Base-by-base conservation (phyloP, 2,888 invertebrate species). In the Drosophila colorata region DNA sequence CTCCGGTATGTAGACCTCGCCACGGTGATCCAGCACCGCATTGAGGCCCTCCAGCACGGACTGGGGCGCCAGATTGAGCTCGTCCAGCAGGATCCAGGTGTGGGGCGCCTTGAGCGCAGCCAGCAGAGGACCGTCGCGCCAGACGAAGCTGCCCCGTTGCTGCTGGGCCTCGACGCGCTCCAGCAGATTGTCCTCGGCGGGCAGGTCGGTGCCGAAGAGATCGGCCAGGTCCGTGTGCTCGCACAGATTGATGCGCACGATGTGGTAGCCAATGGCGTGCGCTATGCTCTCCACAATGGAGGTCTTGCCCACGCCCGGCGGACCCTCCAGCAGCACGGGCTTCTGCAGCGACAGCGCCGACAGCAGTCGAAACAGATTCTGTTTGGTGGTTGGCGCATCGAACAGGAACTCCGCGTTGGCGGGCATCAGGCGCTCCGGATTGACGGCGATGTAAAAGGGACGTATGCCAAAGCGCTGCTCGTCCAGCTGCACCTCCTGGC, bases 151-250 rank as follows among this genome's bases (percentile, higher is more conserved):
- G 0, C 98, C 98, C 14, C 84, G 46, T 18, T 73, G 70, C 11
- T 60, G 61, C 5, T 58, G 76, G 0, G 77, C 59, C 53, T 78
- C 74, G 6, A 78, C 74, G 8, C 78, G 65, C 11, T 78, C 80
- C 2, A 89, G 68, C 6, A 88, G 69, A 5, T 95, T 96, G 59
- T 97, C 97, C 93, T 98, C 98, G 0, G 97, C 95, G 0, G 99
- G 99, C 47, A 99, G 93, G 93, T 99, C 99, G 3, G 98, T 97
- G 23, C 99, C 99, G 92, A 99, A 99, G 43, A 99, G 93, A 93
- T 99, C 99, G 11, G 97, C 97, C 55, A 99, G 95, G 92, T 99
- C 99, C 94, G 99, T 99, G 93, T 99, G 99, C 90, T 99, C 99
- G 51, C 99, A 99, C 48, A 99, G 94, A 93, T 99, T 99, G 65